Percentiles rank a stretch among this genome's conserved stretches.
Evolutionary conservation across 2,797 vertebrate species (phyloP).

Genomic region (Myripristis jacobus): DNA sequence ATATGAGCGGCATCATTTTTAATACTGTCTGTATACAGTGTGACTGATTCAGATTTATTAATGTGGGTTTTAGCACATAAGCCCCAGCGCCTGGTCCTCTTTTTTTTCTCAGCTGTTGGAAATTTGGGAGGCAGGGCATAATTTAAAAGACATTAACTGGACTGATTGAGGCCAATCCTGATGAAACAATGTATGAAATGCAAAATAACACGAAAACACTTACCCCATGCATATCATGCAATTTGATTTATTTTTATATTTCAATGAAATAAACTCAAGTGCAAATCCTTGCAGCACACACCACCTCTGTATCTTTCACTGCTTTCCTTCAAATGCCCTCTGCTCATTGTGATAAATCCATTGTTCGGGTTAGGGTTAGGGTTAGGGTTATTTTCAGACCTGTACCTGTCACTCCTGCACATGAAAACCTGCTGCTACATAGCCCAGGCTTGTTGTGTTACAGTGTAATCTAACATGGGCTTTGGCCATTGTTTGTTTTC

Average conservation of each 20-base stretch:
- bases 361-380: too few relatives aligned
- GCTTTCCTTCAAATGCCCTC: background rate
- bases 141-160: background rate
- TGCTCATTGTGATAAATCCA: background rate
- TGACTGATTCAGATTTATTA: background rate
- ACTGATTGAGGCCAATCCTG: background rate
- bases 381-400: slow-evolving; percentile 8
- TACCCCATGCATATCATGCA: too few relatives aligned
- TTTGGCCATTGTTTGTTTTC: slow-evolving; percentile 27
- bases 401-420: slow-evolving; percentile 13
- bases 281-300: background rate
- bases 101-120: background rate
- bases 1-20: too few relatives aligned
- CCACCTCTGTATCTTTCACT: too few relatives aligned
- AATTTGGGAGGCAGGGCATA: background rate
- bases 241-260: too few relatives aligned
- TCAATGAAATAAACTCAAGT: background rate
- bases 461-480: slow-evolving; percentile 48
- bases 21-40: too few relatives aligned
- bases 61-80: background rate
- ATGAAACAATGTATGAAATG: too few relatives aligned
- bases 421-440: slow-evolving; percentile 33
- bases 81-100: too few relatives aligned
- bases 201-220: too few relatives aligned
- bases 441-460: slow-evolving; percentile 37